A percentile compares a stretch with the other conserved stretches of the same genome.
Evolutionary conservation across 2,797 vertebrate genomes (phyloP).

Genomic region (Calcarius lapponicus): DNA sequence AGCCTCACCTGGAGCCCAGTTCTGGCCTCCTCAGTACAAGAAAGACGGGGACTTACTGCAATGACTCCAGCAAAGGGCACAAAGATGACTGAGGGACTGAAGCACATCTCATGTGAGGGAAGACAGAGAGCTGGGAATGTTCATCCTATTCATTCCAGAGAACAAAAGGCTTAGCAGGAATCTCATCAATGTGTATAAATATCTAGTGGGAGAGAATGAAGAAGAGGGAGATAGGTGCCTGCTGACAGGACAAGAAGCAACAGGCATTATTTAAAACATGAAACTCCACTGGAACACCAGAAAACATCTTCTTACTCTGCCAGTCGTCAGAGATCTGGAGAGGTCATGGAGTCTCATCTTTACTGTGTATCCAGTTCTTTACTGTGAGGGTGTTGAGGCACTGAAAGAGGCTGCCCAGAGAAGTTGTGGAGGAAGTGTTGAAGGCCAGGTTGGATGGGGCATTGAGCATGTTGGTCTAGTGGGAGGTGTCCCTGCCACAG

Average conservation of each 20-base stretch:
- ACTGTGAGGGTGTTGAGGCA: not conserved
- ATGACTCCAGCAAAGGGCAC: not conserved
- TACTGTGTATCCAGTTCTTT: not conserved
- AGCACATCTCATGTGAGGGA: not conserved
- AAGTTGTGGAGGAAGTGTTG: not conserved
- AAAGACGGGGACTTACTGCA: not conserved
- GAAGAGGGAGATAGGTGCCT: not conserved
- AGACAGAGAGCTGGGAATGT: not conserved
- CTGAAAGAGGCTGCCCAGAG: not conserved
- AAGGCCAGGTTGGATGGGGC: not conserved
- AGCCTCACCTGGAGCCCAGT: not conserved
- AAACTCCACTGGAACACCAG: not conserved
- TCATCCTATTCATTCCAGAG: not conserved
- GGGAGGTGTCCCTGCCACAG: not conserved
- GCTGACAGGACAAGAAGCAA: not conserved
- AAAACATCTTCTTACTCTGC: not conserved
- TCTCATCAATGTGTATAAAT: not conserved
- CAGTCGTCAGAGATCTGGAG: not conserved
- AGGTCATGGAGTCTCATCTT: not conserved
- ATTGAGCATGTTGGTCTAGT: not conserved
- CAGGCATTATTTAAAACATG: not conserved
- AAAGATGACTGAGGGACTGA: not conserved
- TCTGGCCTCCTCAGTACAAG: not conserved
- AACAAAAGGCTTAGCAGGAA: not conserved
- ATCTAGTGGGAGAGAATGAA: not conserved